Conservation (phyloP, 2,888 invertebrate genomes). For the Luffia ferchaultella region DNA sequence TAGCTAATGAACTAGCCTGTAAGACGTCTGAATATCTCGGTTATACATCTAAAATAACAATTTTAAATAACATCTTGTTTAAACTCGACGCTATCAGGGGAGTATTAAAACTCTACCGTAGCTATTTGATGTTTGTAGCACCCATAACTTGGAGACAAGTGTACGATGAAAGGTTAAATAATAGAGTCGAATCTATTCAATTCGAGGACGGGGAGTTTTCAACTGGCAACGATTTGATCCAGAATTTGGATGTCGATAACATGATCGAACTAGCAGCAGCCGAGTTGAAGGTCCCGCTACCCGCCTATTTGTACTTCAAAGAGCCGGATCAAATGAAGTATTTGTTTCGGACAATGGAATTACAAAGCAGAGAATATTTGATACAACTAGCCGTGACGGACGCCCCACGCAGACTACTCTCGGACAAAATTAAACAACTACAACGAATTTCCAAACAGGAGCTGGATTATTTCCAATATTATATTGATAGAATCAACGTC, state of each 20-base stretch:
- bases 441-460: conserved; percentile 39
- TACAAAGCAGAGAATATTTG: conserved; percentile 56
- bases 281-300: conserved; percentile 38
- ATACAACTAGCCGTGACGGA: conserved; percentile 45
- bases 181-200: conserved; percentile 39
- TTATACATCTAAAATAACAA: conserved; percentile 36
- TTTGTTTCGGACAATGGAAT: conserved; percentile 49
- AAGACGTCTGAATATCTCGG: conserved; percentile 43
- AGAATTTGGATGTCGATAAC: conserved; percentile 46
- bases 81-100: conserved; percentile 48
- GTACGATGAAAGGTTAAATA: conserved; percentile 39
- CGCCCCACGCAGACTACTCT: conserved; percentile 33
- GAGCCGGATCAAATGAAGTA: conserved; percentile 44
- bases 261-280: conserved; percentile 40
- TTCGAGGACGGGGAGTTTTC: conserved; percentile 43
- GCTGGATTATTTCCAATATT: conserved; percentile 50
- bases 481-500: conserved; percentile 39
- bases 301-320: conserved; percentile 35
- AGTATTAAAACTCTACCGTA: conserved; percentile 45
- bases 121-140: conserved; percentile 46
- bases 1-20: conserved; percentile 31
- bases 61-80: conserved; percentile 46
- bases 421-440: conserved; percentile 39
- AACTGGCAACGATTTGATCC: conserved; percentile 48
- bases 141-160: conserved; percentile 49